Evolutionary conservation across 2,113 vertebrate genomes (phyloP), one percentile per base, ranked within the genome.

Genomic region (Anarrhichthys ocellatus): DNA sequence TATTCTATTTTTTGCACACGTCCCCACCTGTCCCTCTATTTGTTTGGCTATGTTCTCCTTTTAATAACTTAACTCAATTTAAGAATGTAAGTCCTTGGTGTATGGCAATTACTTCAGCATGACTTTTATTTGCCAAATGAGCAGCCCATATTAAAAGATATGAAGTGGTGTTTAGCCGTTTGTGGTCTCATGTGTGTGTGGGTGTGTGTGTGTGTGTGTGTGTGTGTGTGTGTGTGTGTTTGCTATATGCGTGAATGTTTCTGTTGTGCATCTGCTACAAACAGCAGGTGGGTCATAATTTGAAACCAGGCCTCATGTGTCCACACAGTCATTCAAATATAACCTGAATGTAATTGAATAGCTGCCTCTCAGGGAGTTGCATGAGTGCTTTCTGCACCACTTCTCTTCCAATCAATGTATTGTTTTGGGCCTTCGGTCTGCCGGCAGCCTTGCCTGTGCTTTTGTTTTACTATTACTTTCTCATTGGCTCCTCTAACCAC

Each of bases 91-190:
- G 62, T 58, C 78, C 78, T 82, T 58, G 44, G 38, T 22, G 66
- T 86, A 85, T 36, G 78, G 67, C 85, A 83, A 91, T 90, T 79
- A 76, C 72, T 84, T 78, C 88, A 89, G 71, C 76, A 73, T 42
- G 69, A 69, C 61, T 84, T 76, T 67, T 85, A 42, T 71, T 59
- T 77, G 71, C 59, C 66, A 89, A 78, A 87, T 65, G 78, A 90
- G 84, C 68, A 76, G 73, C 29, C 29, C 77, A 76, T 81, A 81
- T 83, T 88, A 83, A 90, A 87, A 86, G 68, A 83, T 44, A 61
- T 46, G 9, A 77, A 38, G 15, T 56, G 52, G 38, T 76, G 59
- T 78, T 70, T 54, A 62, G 65, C 62, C 64, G 36, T 40, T 8
- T 0, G 13, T 54, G 73, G 40, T 36, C 0, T 18, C 50, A 6